Conservation (phyloP, 2,797 vertebrate genomes). For the Meda fulgida region DNA sequence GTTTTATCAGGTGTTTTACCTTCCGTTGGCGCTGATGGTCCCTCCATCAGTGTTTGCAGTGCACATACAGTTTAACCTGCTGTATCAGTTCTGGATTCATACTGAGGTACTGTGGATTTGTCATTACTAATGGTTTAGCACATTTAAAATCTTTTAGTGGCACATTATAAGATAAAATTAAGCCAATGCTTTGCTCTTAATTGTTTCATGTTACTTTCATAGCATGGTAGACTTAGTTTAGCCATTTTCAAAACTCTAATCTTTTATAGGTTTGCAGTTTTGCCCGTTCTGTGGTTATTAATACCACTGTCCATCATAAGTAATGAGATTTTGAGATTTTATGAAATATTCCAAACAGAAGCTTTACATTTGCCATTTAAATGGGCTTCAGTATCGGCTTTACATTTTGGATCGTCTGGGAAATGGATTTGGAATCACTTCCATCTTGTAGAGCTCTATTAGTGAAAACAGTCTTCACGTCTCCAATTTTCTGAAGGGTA, state of each 20-base stretch:
- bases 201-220: neutral
- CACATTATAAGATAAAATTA: neutral
- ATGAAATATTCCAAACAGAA: conserved; percentile 82
- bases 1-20: conserved; percentile 85
- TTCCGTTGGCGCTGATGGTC: conserved; percentile 87
- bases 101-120: conserved; percentile 83
- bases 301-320: conserved; percentile 77
- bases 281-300: conserved; percentile 38
- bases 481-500: conserved; percentile 76
- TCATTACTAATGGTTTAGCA: neutral
- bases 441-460: conserved; percentile 78
- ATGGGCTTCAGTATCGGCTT: conserved; percentile 72
- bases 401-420: conserved; percentile 73
- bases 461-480: conserved; percentile 77
- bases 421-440: conserved; percentile 73
- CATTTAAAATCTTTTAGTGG: neutral
- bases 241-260: neutral
- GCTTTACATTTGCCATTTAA: conserved; percentile 70
- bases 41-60: conserved; percentile 89
- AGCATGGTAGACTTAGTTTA: neutral
- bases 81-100: conserved; percentile 98
- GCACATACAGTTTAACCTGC: conserved; percentile 92
- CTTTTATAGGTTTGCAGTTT: neutral
- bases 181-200: neutral
- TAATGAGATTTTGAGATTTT: conserved; percentile 81